Evolutionary conservation across 2,888 invertebrate genomes (phyloP).

Genomic region (Rhamphomyia laevipes): DNA sequence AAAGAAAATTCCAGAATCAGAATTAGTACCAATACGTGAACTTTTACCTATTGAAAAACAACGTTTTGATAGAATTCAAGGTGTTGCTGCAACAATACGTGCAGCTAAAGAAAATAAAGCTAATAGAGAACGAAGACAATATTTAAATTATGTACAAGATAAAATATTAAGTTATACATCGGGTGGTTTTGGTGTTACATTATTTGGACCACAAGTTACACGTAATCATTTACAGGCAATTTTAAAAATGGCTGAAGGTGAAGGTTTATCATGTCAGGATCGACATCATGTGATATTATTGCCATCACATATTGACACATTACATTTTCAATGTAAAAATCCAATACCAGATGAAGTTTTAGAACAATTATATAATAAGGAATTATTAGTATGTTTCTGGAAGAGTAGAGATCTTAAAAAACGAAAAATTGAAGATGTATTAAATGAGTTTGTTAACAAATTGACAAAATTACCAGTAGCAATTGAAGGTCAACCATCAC

Average conservation of each 20-base stretch:
- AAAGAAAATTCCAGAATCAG: slow-evolving; percentile 23
- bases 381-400: slow-evolving; percentile 33
- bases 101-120: slow-evolving; percentile 20
- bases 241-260: slow-evolving; percentile 29
- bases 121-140: slow-evolving; percentile 24
- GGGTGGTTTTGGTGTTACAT: slow-evolving; percentile 32
- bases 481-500: slow-evolving; percentile 21
- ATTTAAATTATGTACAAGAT: slow-evolving; percentile 30
- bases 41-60: slow-evolving; percentile 45
- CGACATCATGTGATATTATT: slow-evolving; percentile 24
- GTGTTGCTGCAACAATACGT: slow-evolving; percentile 21
- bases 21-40: slow-evolving; percentile 7
- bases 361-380: slow-evolving; percentile 29
- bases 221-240: slow-evolving; percentile 34
- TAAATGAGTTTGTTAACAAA: slow-evolving; percentile 24
- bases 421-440: slow-evolving; percentile 21
- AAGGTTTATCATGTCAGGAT: slow-evolving; percentile 33
- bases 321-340: slow-evolving; percentile 31
- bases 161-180: slow-evolving; percentile 28
- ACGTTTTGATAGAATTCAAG: slow-evolving; percentile 22
- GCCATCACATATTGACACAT: slow-evolving; percentile 25
- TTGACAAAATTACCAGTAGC: slow-evolving; percentile 22
- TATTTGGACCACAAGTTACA: slow-evolving; percentile 34
- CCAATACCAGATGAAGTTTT: slow-evolving; percentile 28
- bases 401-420: slow-evolving; percentile 26